These are phyloP conservation scores for Punctoribates punctum DNA, from an alignment of 2,888 invertebrate species.

Conservation along the genomic window DNA sequence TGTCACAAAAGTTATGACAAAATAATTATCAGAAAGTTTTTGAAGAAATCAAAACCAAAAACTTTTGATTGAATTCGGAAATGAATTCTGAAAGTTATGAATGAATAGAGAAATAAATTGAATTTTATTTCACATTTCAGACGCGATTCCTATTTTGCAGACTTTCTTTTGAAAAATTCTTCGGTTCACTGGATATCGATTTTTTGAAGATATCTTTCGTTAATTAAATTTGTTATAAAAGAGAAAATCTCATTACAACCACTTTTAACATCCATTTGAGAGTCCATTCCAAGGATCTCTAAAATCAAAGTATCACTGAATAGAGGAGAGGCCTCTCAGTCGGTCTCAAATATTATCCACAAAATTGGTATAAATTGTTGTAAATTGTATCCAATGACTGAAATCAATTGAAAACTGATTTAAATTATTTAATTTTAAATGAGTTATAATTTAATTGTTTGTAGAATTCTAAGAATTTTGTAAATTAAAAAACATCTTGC, in stretches of 20 bases:
- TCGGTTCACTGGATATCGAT: not conserved
- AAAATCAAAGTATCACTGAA: not conserved
- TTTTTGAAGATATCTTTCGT: not conserved
- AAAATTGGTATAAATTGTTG: no score
- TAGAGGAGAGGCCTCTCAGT: no score
- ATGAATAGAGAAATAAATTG: constrained; percentile 13
- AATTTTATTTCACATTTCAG: not conserved
- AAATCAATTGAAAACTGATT: no score
- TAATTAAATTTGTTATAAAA: constrained; percentile 5
- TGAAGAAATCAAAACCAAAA: not conserved
- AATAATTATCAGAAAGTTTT: not conserved
- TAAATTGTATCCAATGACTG: no score
- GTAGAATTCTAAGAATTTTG: no score
- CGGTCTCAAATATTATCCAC: no score
- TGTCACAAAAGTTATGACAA: no score
- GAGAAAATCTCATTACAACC: not conserved
- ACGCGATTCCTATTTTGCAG: not conserved
- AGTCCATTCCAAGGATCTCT: constrained; percentile 3
- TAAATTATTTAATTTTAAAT: no score
- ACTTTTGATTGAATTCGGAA: not conserved
- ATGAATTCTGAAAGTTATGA: not conserved
- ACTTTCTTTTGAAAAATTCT: not conserved
- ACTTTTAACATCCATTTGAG: constrained; percentile 3
- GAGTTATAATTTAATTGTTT: no score
- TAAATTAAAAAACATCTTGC: no score